These are phyloP conservation scores for Tholera decimalis DNA, from an alignment of 2,888 invertebrate genomes.

Conservation along the genomic window DNA sequence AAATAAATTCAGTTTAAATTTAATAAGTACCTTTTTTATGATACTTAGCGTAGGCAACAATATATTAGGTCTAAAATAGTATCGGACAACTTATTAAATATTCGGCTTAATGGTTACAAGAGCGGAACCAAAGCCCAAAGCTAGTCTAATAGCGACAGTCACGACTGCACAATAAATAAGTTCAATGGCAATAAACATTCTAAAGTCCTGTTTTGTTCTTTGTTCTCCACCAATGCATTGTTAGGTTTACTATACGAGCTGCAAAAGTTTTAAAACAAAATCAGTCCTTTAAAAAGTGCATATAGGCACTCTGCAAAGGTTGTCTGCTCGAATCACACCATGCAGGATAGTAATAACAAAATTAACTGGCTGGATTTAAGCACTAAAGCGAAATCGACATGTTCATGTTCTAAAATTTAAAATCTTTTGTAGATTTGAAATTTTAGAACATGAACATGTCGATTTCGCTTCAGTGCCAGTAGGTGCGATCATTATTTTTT, in stretches of 20 bases:
- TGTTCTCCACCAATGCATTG: conserved; percentile 55
- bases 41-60: too few relatives aligned
- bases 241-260: conserved; percentile 10
- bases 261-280: not conserved
- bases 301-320: not conserved
- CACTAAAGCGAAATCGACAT: not conserved
- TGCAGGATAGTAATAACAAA: not conserved
- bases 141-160: conserved; percentile 52
- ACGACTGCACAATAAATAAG: conserved; percentile 64
- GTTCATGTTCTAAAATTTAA: not conserved
- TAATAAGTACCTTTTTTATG: too few relatives aligned
- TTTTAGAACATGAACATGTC: not conserved
- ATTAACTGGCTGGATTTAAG: not conserved
- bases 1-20: not conserved
- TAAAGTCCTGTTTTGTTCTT: conserved; percentile 65
- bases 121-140: conserved; percentile 31
- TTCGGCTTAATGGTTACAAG: not conserved
- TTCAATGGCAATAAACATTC: conserved; percentile 68
- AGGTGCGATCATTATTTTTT: too few relatives aligned
- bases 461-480: too few relatives aligned
- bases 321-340: not conserved
- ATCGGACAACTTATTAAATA: not conserved
- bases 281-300: not conserved
- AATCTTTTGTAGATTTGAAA: not conserved
- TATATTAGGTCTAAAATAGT: not conserved